A percentile compares a stretch with the other conserved stretches of the same genome.
Conservation (phyloP, 2,797 vertebrate genomes). For the Neostethus bicornis region DNA sequence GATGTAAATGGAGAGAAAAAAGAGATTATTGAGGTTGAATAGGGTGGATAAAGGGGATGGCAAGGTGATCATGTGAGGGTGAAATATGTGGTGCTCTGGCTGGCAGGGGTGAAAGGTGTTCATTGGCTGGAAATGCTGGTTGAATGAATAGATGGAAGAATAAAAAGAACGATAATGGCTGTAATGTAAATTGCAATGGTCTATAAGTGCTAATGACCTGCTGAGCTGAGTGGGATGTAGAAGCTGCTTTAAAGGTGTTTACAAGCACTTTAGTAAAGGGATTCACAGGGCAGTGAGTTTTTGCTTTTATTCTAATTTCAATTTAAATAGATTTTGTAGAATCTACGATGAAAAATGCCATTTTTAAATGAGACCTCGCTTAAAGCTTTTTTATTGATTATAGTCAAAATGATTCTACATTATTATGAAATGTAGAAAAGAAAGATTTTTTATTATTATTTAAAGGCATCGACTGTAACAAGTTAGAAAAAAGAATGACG, state of each 20-base stretch:
- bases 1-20: conserved; percentile 30
- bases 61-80: conserved; percentile 27
- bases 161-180: conserved; percentile 5
- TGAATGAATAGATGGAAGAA: conserved; percentile 25
- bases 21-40: conserved; percentile 50
- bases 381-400: background rate
- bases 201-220: conserved; percentile 17
- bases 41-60: conserved; percentile 35
- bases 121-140: conserved; percentile 11
- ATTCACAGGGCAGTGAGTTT: background rate
- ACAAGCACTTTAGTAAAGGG: background rate
- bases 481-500: too few relatives aligned
- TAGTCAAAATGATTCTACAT: background rate
- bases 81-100: conserved; percentile 35
- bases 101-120: conserved; percentile 30
- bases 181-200: conserved; percentile 18
- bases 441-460: background rate
- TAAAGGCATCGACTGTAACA: background rate
- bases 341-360: background rate
- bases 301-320: background rate
- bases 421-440: background rate
- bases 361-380: background rate
- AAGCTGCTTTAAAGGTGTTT: conserved; percentile 1
- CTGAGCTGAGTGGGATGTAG: conserved; percentile 2
- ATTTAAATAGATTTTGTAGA: background rate